Percentiles rank a stretch among this genome's conserved stretches.
These are phyloP conservation scores for Montipora cactus DNA, from an alignment of 64 coral and sea anemone species.

Conservation along the genomic window DNA sequence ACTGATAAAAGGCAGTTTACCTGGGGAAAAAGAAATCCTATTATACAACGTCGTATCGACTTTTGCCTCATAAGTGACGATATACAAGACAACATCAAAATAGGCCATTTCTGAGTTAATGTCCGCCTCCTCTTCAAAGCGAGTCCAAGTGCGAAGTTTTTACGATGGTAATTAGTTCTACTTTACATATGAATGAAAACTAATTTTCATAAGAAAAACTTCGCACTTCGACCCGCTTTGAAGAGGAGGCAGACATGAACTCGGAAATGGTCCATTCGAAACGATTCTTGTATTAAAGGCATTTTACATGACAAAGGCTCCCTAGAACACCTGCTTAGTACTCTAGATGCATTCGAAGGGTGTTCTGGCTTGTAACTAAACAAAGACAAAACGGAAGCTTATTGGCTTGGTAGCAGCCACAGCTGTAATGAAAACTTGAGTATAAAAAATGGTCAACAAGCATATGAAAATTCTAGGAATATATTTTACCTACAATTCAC, in stretches of 20 bases:
- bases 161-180: too few relatives aligned
- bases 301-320: neutral
- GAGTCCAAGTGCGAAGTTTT: too few relatives aligned
- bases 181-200: too few relatives aligned
- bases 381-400: slow-evolving; percentile 6
- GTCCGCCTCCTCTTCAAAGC: too few relatives aligned
- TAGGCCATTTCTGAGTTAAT: too few relatives aligned
- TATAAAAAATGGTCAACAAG: neutral
- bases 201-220: too few relatives aligned
- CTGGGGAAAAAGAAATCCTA: too few relatives aligned
- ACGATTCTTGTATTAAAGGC: neutral
- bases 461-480: slow-evolving; percentile 8
- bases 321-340: neutral
- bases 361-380: slow-evolving; percentile 37
- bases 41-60: too few relatives aligned
- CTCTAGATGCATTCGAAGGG: slow-evolving; percentile 6
- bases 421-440: neutral
- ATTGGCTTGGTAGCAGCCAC: neutral
- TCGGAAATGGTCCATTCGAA: neutral
- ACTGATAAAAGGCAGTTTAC: too few relatives aligned
- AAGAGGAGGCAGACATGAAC: too few relatives aligned
- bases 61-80: too few relatives aligned
- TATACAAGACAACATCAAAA: neutral
- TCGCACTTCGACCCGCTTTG: too few relatives aligned
- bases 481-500: neutral